Percentiles rank a stretch among this genome's conserved stretches.
Evolutionary conservation across 2,888 invertebrate species (phyloP).

Genomic region (Rhamphomyia laevipes): DNA sequence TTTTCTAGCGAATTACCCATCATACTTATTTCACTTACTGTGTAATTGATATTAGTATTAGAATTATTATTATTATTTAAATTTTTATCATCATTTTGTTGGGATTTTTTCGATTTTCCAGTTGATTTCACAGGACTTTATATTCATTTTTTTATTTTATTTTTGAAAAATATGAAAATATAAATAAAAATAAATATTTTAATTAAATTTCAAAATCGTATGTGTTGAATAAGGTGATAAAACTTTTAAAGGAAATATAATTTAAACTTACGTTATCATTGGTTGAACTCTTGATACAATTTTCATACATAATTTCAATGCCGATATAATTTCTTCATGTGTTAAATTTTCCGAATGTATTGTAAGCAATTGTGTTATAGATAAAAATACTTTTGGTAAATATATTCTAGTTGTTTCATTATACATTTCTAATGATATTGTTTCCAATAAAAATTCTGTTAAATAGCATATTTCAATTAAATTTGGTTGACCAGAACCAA

Average conservation of each 20-base stretch:
- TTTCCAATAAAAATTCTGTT: slow-evolving; percentile 62
- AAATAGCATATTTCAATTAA: slow-evolving; percentile 59
- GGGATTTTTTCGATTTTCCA: slow-evolving; percentile 6
- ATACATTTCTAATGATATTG: slow-evolving; percentile 63
- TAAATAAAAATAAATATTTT: background rate
- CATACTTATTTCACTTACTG: slow-evolving; percentile 17
- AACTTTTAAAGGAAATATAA: background rate
- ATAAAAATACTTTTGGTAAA: slow-evolving; percentile 60
- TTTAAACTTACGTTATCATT: slow-evolving; percentile 36
- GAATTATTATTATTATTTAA: slow-evolving; percentile 8
- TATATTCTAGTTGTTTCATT: slow-evolving; percentile 66
- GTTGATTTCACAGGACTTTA: slow-evolving; percentile 2
- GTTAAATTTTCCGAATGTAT: slow-evolving; percentile 40
- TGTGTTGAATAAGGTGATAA: background rate
- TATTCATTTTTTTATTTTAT: background rate
- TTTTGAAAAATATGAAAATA: background rate
- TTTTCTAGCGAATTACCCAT: slow-evolving; percentile 41
- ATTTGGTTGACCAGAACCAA: slow-evolving; percentile 51
- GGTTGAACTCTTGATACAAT: slow-evolving; percentile 66
- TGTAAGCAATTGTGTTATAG: slow-evolving; percentile 49
- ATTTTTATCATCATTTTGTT: slow-evolving; percentile 10
- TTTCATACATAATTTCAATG: slow-evolving; percentile 57
- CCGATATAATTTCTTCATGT: slow-evolving; percentile 47
- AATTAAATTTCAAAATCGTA: background rate
- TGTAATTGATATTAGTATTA: slow-evolving; percentile 9